Percentiles rank a stretch among this genome's conserved stretches.
Conservation (phyloP, 2,113 vertebrate genomes). For the Lepus timidus region DNA sequence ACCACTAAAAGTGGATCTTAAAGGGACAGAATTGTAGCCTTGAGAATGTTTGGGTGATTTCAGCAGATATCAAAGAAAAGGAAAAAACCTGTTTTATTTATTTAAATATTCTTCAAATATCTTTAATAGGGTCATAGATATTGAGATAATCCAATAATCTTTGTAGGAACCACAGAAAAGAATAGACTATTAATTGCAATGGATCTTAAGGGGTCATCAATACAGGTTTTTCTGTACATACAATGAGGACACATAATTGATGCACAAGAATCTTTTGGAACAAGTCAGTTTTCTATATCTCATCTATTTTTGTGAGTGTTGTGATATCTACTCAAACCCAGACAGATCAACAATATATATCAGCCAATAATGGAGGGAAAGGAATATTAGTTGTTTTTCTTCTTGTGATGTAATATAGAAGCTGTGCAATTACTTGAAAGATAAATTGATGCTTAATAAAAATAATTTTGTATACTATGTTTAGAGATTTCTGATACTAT, state of each 20-base stretch:
- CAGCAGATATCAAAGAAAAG: not conserved
- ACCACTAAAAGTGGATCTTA: not conserved
- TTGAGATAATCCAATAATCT: not conserved
- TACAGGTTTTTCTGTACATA: not conserved
- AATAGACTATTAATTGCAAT: not conserved
- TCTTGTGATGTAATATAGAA: not conserved
- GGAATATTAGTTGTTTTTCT: not conserved
- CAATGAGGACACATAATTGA: not conserved
- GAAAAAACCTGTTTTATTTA: not conserved
- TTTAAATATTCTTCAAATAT: slow-evolving; percentile 2
- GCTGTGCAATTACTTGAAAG: not conserved
- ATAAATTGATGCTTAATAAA: not conserved
- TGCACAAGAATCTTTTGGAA: not conserved
- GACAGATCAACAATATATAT: not conserved
- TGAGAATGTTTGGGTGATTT: not conserved
- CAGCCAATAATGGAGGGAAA: not conserved
- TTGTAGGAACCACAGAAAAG: not conserved
- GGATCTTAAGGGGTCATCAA: not conserved
- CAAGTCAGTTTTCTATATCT: not conserved
- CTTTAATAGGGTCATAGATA: not conserved
- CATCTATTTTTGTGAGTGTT: not conserved
- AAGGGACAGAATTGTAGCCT: not conserved
- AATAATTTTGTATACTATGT: not conserved
- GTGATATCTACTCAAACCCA: not conserved
- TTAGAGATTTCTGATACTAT: not conserved